Evolutionary conservation across 2,888 invertebrate species (phyloP), one percentile per base, ranked within the genome.

Genomic region (Parnassius glacialis): DNA sequence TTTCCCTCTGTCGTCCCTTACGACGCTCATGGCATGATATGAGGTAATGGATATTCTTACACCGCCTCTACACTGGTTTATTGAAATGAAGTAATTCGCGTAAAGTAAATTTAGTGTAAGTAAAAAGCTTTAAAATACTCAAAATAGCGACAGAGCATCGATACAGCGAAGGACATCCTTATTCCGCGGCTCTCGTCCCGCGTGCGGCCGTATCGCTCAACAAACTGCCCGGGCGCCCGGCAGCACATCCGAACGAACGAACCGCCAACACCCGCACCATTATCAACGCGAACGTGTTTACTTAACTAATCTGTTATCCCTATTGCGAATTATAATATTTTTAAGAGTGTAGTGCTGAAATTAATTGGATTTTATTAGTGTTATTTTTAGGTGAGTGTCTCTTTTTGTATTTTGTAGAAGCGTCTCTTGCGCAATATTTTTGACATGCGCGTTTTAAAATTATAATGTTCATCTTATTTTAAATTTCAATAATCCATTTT

Each of bases 231-330:
- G 84, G 83, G 85, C 87, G 88, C 83, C 84, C 85, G 85, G 85
- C 89, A 84, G 85, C 85, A 80, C 79, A 77, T 80, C 79, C 90
- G 90, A 90, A 90, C 90, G 90, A 90, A 90, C 90, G 90, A 90
- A 80, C 80, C 81, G 74, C 78, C 71, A 74, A 71, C 75, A 67
- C 74, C 72, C 74, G 74, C 75, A 76, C 71, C 74, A 73, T 70
- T 69, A 69, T 70, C 69, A 78, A 80, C 83, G 84, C 86, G 83
- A 80, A 79, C 81, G 87, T 84, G 85, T 87, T 83, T 83, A 81
- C 84, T 81, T 84, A 81, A 76, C 75, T 76, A 75, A 77, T 76
- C 75, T 58, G 66, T 67, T 72, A 68, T 73, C 70, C 69, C 68
- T 70, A 73, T 76, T 76, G 72, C 72, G 69, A 72, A 70, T 71